Base-by-base conservation (phyloP, 2,113 vertebrate genomes). In the Cheilinus undulatus region DNA sequence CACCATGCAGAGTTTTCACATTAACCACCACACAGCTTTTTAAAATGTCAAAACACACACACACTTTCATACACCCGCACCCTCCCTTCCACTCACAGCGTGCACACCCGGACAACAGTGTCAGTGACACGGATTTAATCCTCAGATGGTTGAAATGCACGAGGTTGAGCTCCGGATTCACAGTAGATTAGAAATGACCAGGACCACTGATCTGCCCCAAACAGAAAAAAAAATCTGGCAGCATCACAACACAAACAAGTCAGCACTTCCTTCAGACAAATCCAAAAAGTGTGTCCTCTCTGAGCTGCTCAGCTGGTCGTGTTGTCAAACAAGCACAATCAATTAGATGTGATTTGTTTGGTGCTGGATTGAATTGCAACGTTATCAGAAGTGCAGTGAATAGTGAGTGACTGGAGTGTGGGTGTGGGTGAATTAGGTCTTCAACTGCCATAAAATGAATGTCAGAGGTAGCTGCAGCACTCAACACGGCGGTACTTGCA, bases 91-190 rank as follows among this genome's bases (percentile, higher is more conserved):
- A 69, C 27, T 17, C 69, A 68, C 69, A 70, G 26, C 51, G 53
- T 42, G 66, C 30, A 56, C 64, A 72, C 57, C 26, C 42, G 22
- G 52, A 71, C 54, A 34, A 38, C 57, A n/a, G 65, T 60, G 76
- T 83, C 79, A 36, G 73, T 76, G 78, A 84, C 82, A 69, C 83
- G 36, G 76, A 78, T 85, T 86, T 85, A 89, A 92, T 92, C 83
- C 78, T 71, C 82, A 80, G 69, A 87, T 77, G 63, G 87, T 64
- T 62, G 56, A 87, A 76, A 86, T 78, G 83, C 71, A 69, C 50
- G 27, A 65, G 65, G 53, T 66, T 81, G 78, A 89, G 77, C 79
- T 58, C 66, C 45, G 69, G 61, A 84, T 73, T 87, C 79, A 56
- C 67, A 62, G 82, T 69, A 70, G 76, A 92, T 92, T 88, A 87